Percentiles rank a stretch among this genome's conserved stretches.
These are phyloP conservation scores for Macropus fuliginosus DNA, from an alignment of 2,797 vertebrate species.

Conservation along the genomic window DNA sequence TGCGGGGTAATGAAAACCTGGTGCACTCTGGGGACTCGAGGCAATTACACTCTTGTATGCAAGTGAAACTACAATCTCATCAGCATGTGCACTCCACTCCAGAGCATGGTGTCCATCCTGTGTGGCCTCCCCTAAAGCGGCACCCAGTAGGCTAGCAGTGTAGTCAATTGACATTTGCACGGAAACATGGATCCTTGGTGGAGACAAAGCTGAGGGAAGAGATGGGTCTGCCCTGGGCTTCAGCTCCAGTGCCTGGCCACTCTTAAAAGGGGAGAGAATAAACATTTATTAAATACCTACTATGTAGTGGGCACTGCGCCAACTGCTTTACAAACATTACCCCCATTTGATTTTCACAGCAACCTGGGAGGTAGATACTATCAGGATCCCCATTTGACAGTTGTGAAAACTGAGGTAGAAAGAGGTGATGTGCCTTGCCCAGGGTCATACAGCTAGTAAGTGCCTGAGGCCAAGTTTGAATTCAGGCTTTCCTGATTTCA, in stretches of 20 bases:
- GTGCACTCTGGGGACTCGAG: not conserved
- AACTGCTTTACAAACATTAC: not conserved
- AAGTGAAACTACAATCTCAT: not conserved
- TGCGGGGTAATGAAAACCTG: constrained; percentile 42
- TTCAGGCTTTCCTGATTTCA: not conserved
- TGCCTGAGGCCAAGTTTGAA: not conserved
- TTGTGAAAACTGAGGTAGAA: not conserved
- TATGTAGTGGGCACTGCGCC: not conserved
- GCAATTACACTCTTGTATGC: constrained; percentile 12
- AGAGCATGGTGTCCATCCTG: not conserved
- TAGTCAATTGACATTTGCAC: not conserved
- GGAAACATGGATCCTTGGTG: not conserved
- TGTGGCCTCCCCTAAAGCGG: not conserved
- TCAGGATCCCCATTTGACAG: not conserved
- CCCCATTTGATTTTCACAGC: not conserved
- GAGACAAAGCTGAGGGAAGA: not conserved
- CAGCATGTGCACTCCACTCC: not conserved
- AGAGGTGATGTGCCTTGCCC: not conserved
- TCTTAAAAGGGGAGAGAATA: not conserved
- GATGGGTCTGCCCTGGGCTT: not conserved
- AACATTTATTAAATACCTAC: not conserved
- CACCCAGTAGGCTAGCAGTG: not conserved
- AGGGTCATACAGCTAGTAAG: not conserved
- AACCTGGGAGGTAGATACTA: not conserved
- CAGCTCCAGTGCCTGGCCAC: not conserved